These are phyloP conservation scores for Xylocopa sonorina DNA, from an alignment of 1,140 invertebrate species.

Conservation along the genomic window DNA sequence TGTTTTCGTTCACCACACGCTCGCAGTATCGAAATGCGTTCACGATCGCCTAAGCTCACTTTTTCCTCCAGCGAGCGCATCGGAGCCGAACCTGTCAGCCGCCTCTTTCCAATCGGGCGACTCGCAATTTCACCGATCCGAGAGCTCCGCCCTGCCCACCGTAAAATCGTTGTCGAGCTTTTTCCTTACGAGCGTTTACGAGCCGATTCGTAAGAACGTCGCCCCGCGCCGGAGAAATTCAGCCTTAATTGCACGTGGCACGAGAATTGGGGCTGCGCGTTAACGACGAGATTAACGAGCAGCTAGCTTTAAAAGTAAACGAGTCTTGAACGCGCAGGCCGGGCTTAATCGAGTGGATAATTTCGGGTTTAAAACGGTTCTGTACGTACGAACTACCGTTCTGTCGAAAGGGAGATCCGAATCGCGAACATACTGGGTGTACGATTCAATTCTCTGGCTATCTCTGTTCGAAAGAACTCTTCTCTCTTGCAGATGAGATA, in stretches of 20 bases:
- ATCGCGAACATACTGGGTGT: background rate
- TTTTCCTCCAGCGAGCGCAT: slow-evolving; percentile 10
- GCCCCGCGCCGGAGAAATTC: background rate
- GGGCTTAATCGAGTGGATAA: slow-evolving; percentile 54
- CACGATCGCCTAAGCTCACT: slow-evolving; percentile 9
- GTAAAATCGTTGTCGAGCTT: background rate
- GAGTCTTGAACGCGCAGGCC: slow-evolving; percentile 36
- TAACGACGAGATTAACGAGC: slow-evolving; percentile 45
- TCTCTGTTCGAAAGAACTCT: too few relatives aligned
- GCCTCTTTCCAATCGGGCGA: slow-evolving; percentile 11
- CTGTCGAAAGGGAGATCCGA: slow-evolving; percentile 30
- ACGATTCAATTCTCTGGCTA: too few relatives aligned
- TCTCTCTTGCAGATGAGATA: too few relatives aligned
- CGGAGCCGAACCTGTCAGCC: slow-evolving; percentile 13
- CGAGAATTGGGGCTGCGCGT: slow-evolving; percentile 6
- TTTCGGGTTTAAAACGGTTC: slow-evolving; percentile 15
- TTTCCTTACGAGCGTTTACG: background rate
- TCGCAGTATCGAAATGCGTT: background rate
- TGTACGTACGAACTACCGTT: slow-evolving; percentile 36
- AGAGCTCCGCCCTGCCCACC: background rate
- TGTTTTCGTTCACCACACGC: background rate
- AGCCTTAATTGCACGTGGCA: slow-evolving; percentile 19
- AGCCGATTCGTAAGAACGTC: background rate
- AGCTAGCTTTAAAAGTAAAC: slow-evolving; percentile 42
- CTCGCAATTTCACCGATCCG: slow-evolving; percentile 29